Conservation (phyloP, 2,113 vertebrate species). For the Myotis lucifugus region DNA sequence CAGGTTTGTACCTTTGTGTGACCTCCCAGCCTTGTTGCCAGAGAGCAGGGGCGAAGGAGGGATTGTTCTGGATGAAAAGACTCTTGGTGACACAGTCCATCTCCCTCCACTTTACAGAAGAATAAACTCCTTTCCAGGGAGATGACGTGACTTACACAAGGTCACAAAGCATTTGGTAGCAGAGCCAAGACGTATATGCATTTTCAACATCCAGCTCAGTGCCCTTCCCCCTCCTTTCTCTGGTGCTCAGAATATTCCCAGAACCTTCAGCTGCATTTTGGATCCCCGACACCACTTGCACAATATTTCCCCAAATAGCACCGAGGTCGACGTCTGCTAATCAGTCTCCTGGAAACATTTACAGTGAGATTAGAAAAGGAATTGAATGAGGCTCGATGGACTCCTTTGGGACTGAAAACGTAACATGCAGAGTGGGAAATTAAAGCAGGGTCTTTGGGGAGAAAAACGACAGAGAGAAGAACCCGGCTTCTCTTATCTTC, state of each 20-base stretch:
- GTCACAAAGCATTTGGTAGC: neutral
- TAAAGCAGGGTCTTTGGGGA: constrained; percentile 72
- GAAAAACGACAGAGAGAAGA: constrained; percentile 35
- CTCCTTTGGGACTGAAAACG: neutral
- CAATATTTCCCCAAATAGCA: neutral
- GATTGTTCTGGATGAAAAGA: neutral
- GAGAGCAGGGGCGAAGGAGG: neutral
- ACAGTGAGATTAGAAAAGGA: constrained; percentile 57
- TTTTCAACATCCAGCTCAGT: neutral
- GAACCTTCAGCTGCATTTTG: neutral
- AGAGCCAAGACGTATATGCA: neutral
- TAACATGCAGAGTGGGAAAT: constrained; percentile 47
- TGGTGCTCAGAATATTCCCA: neutral
- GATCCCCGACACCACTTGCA: neutral
- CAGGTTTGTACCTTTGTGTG: neutral
- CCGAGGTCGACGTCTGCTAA: neutral
- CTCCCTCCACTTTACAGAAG: neutral
- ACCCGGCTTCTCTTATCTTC: constrained; percentile 72
- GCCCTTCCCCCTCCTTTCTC: neutral
- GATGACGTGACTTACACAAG: neutral
- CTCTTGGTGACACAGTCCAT: neutral
- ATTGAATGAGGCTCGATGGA: neutral
- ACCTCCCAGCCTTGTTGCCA: neutral
- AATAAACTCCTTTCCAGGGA: neutral
- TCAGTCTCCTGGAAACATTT: constrained; percentile 34